Base-by-base conservation (phyloP, 2,113 vertebrate species). In the Otocyon megalotis region DNA sequence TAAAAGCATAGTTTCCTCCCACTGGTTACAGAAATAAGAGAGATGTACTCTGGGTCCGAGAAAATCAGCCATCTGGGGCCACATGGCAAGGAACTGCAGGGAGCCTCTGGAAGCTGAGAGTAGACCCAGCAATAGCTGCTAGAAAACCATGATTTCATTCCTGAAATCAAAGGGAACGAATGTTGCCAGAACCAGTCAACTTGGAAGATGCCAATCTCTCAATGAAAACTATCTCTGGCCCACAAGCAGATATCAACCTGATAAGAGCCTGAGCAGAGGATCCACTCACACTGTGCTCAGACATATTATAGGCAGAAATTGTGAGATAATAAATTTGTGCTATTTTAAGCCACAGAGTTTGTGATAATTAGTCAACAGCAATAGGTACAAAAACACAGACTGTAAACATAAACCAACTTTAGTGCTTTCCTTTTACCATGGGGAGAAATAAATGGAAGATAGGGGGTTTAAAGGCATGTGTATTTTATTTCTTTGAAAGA, bases 401-500 rank as follows among this genome's bases (percentile, higher is more conserved):
- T 50, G 1, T 87, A 81, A 87, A 79, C 5, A 88, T 16, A 9
- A 92, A 85, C 32, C 17, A 11, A 91, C 24, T 60, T 82, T 58
- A 80, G 43, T 58, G 32, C 13, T 48, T 72, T 9, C 4, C 71
- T 88, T 96, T 74, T 20, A 74, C 54, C 5, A 43, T 60, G 32
- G n/a, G 8, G n/a, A 54, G n/a, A 58, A 87, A 62, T 76, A 20
- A 94, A 87, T 71, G 22, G 43, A 86, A 81, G 53, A 16, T 53
- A 84, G 1, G 48, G 16, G 5, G 4, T 69, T 93, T n/a, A 82
- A 69, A 83, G 9, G 7, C 13, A 37, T 62, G 17, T 69, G 58
- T 65, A 81, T 86, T 85, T 82, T 54, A 62, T 60, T 87, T 60
- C 9, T 93, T 72, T 86, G 20, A 81, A 85, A 82, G 24, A 87